A percentile compares a stretch with the other conserved stretches of the same genome.
Evolutionary conservation across 2,888 invertebrate species (phyloP).

Genomic region (Pristionchus fissidentatus): DNA sequence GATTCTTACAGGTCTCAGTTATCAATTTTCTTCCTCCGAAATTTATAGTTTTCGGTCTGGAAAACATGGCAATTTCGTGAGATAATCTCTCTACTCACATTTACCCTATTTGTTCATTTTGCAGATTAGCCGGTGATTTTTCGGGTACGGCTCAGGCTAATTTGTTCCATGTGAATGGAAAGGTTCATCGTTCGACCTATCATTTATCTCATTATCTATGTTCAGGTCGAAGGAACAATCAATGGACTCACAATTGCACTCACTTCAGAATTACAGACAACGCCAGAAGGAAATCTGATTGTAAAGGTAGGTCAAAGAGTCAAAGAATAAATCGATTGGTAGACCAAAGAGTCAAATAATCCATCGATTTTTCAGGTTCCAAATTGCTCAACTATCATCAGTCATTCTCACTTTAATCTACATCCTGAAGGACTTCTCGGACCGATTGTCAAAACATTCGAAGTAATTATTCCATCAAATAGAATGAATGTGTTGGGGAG

Average conservation of each 20-base stretch:
- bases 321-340: not conserved
- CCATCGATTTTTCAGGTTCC: constrained; percentile 49
- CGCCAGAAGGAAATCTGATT: constrained; percentile 65
- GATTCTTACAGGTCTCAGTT: constrained; percentile 59
- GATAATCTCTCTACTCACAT: not conserved
- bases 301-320: constrained; percentile 55
- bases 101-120: not conserved
- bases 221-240: constrained; percentile 63
- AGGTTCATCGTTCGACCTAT: not conserved
- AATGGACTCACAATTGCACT: constrained; percentile 69
- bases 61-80: constrained; percentile 69
- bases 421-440: constrained; percentile 70
- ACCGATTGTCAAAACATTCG: constrained; percentile 71
- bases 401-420: constrained; percentile 67
- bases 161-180: constrained; percentile 60
- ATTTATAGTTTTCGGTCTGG: constrained; percentile 66
- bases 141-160: constrained; percentile 42
- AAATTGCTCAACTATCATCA: constrained; percentile 71
- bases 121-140: constrained; percentile 35
- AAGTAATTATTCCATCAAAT: constrained; percentile 54
- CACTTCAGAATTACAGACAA: constrained; percentile 63
- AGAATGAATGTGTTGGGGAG: not conserved
- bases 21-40: constrained; percentile 71
- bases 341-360: not conserved
- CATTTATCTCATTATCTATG: not conserved